Conservation (phyloP, 2,113 vertebrate genomes). For the Dipodomys spectabilis region DNA sequence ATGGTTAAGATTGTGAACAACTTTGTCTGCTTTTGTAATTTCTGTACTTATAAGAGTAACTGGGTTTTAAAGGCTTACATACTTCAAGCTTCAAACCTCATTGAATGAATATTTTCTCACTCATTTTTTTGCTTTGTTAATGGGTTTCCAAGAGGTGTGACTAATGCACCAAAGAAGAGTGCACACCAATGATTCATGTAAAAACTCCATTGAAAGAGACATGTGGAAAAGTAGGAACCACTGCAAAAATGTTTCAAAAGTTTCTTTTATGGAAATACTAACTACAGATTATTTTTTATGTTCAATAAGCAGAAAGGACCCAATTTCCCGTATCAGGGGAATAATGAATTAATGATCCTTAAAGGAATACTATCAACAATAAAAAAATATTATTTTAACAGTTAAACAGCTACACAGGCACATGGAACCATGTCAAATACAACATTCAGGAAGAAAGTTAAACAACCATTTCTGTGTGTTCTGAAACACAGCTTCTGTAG, state of each 20-base stretch:
- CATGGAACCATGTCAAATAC: neutral
- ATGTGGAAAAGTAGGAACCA: slow-evolving; percentile 2
- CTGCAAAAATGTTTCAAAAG: neutral
- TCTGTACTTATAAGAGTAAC: neutral
- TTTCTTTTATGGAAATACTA: neutral
- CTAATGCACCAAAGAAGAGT: neutral
- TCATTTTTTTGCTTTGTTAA: neutral
- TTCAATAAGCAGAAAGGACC: neutral
- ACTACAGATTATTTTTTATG: neutral
- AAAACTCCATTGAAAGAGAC: neutral
- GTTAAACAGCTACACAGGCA: neutral
- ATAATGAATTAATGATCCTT: neutral
- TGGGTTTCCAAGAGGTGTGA: slow-evolving; percentile 26
- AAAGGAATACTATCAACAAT: neutral
- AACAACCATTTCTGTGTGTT: neutral
- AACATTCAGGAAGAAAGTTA: neutral
- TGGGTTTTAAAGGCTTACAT: neutral
- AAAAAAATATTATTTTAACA: slow-evolving; percentile 19
- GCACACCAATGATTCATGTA: neutral
- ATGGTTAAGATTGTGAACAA: neutral
- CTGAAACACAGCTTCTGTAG: slow-evolving; percentile 10
- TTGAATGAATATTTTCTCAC: neutral
- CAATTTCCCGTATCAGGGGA: neutral
- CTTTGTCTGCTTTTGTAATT: slow-evolving; percentile 4
- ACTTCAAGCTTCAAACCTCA: neutral